Evolutionary conservation across 1,140 invertebrate species (phyloP).

Genomic region (Euschistus heros): DNA sequence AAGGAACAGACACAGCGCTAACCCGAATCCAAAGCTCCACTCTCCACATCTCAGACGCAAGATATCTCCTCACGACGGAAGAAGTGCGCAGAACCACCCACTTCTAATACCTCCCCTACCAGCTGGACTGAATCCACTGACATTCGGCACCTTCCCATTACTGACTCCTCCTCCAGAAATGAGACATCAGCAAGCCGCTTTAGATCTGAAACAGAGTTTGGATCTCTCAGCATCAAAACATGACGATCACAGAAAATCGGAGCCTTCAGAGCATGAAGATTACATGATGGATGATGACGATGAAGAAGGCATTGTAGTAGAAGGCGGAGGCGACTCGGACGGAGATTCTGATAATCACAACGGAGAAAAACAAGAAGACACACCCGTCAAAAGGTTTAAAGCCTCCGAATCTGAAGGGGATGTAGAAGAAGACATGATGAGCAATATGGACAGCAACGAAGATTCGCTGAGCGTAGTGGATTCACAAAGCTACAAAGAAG

Average conservation of each 20-base stretch:
- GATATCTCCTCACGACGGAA: slow-evolving; percentile 84
- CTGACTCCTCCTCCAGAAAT: slow-evolving; percentile 60
- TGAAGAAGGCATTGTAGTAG: slow-evolving; percentile 50
- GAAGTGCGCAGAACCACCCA: slow-evolving; percentile 74
- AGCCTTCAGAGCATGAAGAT: slow-evolving; percentile 32
- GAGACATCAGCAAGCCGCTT: slow-evolving; percentile 45
- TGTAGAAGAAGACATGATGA: slow-evolving; percentile 49
- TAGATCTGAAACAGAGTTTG: slow-evolving; percentile 57
- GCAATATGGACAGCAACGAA: slow-evolving; percentile 61
- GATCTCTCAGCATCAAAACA: slow-evolving; percentile 42
- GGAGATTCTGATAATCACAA: slow-evolving; percentile 41
- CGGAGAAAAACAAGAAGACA: slow-evolving; percentile 39
- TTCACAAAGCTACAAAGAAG: slow-evolving; percentile 42
- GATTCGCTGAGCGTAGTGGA: slow-evolving; percentile 51
- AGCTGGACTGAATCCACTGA: slow-evolving; percentile 50
- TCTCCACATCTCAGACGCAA: slow-evolving; percentile 84
- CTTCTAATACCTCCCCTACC: slow-evolving; percentile 61
- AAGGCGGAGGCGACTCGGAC: slow-evolving; percentile 50
- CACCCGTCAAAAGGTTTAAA: slow-evolving; percentile 53
- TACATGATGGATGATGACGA: slow-evolving; percentile 41
- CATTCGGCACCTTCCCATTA: slow-evolving; percentile 64
- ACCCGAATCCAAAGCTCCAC: slow-evolving; percentile 97
- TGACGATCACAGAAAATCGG: slow-evolving; percentile 34
- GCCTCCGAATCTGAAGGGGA: slow-evolving; percentile 46
- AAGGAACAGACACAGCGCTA: slow-evolving; percentile 91